Evolutionary conservation across 2,888 invertebrate genomes (phyloP).

Genomic region (Sphaeridia pumilis): DNA sequence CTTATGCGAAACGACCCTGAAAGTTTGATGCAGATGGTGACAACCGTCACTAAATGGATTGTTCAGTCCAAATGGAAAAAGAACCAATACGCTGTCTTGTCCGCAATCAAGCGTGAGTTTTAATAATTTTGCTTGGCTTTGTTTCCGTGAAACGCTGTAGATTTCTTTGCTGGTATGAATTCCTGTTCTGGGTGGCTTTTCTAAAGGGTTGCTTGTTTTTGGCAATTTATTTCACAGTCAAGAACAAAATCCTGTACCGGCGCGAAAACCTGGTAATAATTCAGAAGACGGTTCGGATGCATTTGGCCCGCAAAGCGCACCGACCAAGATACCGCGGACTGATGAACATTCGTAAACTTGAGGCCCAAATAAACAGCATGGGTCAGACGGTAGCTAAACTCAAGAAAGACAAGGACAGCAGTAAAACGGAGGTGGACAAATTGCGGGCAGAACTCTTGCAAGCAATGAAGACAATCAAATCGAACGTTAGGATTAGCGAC

Average conservation of each 20-base stretch:
- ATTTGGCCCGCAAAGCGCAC: slow-evolving; percentile 66
- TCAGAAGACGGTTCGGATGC: slow-evolving; percentile 76
- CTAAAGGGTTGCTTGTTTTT: too few relatives aligned
- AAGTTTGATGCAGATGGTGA: slow-evolving; percentile 69
- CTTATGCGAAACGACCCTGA: slow-evolving; percentile 95
- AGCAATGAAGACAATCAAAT: slow-evolving; percentile 60
- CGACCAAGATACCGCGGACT: slow-evolving; percentile 68
- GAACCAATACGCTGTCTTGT: slow-evolving; percentile 78
- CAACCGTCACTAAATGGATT: slow-evolving; percentile 82
- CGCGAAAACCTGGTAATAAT: slow-evolving; percentile 63
- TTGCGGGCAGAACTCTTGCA: slow-evolving; percentile 57
- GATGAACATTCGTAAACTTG: slow-evolving; percentile 61
- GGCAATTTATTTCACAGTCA: too few relatives aligned
- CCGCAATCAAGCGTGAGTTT: slow-evolving; percentile 80
- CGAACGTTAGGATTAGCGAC: slow-evolving; percentile 53
- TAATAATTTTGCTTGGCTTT: too few relatives aligned
- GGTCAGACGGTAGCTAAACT: slow-evolving; percentile 63
- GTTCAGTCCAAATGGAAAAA: slow-evolving; percentile 86
- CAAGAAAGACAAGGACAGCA: slow-evolving; percentile 61
- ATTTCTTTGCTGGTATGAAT: too few relatives aligned
- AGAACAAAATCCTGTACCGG: slow-evolving; percentile 84
- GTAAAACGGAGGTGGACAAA: slow-evolving; percentile 57
- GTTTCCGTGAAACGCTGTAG: too few relatives aligned
- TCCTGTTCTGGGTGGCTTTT: too few relatives aligned
- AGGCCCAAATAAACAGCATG: slow-evolving; percentile 44